Evolutionary conservation across 2,888 invertebrate genomes (phyloP).

Genomic region (Calephelis perditalis): DNA sequence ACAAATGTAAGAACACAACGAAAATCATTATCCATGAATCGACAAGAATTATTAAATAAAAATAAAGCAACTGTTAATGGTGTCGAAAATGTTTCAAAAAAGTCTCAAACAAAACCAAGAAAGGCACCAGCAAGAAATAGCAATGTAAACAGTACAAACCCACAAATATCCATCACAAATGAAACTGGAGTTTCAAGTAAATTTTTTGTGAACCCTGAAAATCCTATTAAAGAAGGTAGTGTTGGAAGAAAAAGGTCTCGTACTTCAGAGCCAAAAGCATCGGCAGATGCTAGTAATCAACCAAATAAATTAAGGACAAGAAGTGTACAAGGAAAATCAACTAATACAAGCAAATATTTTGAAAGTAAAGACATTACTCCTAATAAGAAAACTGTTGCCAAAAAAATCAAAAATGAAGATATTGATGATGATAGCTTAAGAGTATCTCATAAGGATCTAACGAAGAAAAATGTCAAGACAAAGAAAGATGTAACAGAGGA

Average conservation of each 20-base stretch:
- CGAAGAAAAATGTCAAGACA: constrained; percentile 38
- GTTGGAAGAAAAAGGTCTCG: constrained; percentile 35
- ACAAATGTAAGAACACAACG: constrained; percentile 17
- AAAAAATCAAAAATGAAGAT: constrained; percentile 36
- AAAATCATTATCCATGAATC: constrained; percentile 25
- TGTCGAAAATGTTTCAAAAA: constrained; percentile 10
- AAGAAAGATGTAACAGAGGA: constrained; percentile 67
- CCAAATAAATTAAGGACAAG: constrained; percentile 43
- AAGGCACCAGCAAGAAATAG: constrained; percentile 17
- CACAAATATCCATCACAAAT: constrained; percentile 45
- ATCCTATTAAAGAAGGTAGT: constrained; percentile 23
- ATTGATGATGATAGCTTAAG: constrained; percentile 46
- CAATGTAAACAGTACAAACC: constrained; percentile 29
- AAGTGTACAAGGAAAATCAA: constrained; percentile 45
- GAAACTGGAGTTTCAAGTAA: constrained; percentile 45
- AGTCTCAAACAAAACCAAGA: constrained; percentile 20
- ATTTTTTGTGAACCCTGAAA: constrained; percentile 43
- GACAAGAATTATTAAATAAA: constrained; percentile 16
- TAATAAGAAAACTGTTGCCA: constrained; percentile 30
- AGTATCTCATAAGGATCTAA: constrained; percentile 60
- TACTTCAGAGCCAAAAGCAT: constrained; percentile 27
- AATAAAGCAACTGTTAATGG: constrained; percentile 10
- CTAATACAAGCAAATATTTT: constrained; percentile 60
- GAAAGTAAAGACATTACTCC: constrained; percentile 24
- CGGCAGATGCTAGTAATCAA: constrained; percentile 17